phyloP scores from a whole-genome alignment of 2,888 invertebrate species.

The Graphium colonna region DNA sequence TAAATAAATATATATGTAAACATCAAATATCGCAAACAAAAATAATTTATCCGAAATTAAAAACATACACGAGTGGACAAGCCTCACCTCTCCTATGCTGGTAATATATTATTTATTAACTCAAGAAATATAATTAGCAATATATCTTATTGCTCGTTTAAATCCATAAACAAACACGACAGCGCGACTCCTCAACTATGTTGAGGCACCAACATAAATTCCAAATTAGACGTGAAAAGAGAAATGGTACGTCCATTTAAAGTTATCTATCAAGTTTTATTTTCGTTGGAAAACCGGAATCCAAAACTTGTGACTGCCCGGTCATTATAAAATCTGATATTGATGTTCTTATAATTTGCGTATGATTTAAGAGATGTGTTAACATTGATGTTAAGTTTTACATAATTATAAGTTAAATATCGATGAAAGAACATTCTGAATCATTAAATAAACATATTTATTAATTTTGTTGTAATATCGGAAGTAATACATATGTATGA shows the following conservation, averaged over 20 bases:
- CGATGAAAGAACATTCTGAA: not conserved
- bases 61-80: no score
- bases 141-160: no score
- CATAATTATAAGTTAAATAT: not conserved
- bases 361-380: slow-evolving; percentile 32
- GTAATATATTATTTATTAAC: no score
- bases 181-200: slow-evolving; percentile 2
- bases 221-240: slow-evolving; percentile 37
- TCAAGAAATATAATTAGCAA: no score
- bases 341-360: slow-evolving; percentile 35
- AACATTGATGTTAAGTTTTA: slow-evolving; percentile 5
- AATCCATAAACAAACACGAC: slow-evolving; percentile 10
- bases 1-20: no score
- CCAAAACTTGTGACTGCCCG: slow-evolving; percentile 40
- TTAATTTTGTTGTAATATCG: no score
- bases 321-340: slow-evolving; percentile 37
- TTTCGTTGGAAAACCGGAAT: slow-evolving; percentile 39
- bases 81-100: no score
- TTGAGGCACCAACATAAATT: slow-evolving; percentile 12
- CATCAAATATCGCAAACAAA: no score
- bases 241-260: slow-evolving; percentile 35
- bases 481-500: no score
- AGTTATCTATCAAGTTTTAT: slow-evolving; percentile 46
- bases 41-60: no score
- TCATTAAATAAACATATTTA: not conserved